A percentile compares a stretch with the other conserved stretches of the same genome.
Evolutionary conservation across 1,140 invertebrate species (phyloP).

Genomic region (Psilanteris sp.): DNA sequence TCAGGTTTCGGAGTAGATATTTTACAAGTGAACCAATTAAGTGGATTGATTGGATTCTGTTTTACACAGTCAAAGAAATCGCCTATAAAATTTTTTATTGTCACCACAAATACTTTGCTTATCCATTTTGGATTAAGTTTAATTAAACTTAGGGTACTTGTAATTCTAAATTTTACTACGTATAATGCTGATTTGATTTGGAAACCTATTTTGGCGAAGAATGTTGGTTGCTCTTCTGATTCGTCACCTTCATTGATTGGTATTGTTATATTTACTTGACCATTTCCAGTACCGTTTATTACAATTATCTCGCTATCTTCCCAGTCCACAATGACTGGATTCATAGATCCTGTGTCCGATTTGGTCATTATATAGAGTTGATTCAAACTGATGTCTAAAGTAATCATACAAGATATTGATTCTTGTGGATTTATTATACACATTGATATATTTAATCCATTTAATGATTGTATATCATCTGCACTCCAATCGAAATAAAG

Average conservation of each 20-base stretch:
- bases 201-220: too few relatives aligned
- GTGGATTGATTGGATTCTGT: constrained; percentile 1
- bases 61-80: neutral
- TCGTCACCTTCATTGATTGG: too few relatives aligned
- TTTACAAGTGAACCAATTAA: constrained; percentile 16
- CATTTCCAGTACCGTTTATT: neutral
- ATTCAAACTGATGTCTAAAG: neutral
- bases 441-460: constrained; percentile 2
- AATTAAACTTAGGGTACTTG: neutral
- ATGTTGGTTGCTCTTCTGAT: too few relatives aligned
- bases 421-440: constrained; percentile 2
- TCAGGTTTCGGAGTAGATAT: neutral
- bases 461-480: neutral
- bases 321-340: constrained; percentile 1
- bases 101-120: neutral
- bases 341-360: neutral
- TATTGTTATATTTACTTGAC: too few relatives aligned
- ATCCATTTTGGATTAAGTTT: neutral
- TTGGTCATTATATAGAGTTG: neutral
- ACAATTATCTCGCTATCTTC: constrained; percentile 6
- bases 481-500: constrained; percentile 11
- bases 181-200: too few relatives aligned
- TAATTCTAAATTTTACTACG: too few relatives aligned
- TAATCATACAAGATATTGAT: constrained; percentile 3
- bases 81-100: neutral